A percentile compares a stretch with the other conserved stretches of the same genome.
Evolutionary conservation across 2,888 invertebrate genomes (phyloP).

Genomic region (Ectemnius cavifrons): DNA sequence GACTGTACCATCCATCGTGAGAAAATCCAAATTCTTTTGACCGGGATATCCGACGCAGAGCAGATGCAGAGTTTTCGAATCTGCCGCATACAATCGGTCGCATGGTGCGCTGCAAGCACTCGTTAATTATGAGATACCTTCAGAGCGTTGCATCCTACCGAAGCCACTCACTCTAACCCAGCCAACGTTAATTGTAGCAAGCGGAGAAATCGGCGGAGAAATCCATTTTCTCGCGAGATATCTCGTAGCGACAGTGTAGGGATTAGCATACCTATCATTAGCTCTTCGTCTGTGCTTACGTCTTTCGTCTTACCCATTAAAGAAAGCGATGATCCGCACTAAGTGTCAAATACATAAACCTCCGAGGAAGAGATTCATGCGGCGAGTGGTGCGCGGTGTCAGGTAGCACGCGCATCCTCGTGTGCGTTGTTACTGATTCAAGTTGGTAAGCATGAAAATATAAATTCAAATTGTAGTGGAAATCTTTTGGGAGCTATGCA

Average conservation of each 20-base stretch:
- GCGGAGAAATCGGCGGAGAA: slow-evolving; percentile 2
- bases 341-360: slow-evolving; percentile 15
- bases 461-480: slow-evolving; percentile 3
- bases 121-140: slow-evolving; percentile 5
- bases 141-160: background rate
- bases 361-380: background rate
- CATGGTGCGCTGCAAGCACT: slow-evolving; percentile 8
- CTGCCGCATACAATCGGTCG: slow-evolving; percentile 7
- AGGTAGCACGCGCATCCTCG: slow-evolving; percentile 3
- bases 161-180: slow-evolving; percentile 22
- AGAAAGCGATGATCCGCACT: background rate
- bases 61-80: slow-evolving; percentile 15
- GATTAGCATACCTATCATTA: slow-evolving; percentile 55
- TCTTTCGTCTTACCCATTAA: slow-evolving; percentile 68
- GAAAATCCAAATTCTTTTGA: background rate
- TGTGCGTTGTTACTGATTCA: background rate
- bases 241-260: slow-evolving; percentile 6
- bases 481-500: background rate
- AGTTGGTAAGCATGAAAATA: slow-evolving; percentile 28
- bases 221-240: background rate
- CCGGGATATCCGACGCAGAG: background rate
- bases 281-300: slow-evolving; percentile 67
- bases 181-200: slow-evolving; percentile 16
- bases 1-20: background rate
- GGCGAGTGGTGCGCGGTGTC: background rate